Evolutionary conservation across 2,888 invertebrate species (phyloP), one percentile per base, ranked within the genome.

Genomic region (Hydriomena furcata): DNA sequence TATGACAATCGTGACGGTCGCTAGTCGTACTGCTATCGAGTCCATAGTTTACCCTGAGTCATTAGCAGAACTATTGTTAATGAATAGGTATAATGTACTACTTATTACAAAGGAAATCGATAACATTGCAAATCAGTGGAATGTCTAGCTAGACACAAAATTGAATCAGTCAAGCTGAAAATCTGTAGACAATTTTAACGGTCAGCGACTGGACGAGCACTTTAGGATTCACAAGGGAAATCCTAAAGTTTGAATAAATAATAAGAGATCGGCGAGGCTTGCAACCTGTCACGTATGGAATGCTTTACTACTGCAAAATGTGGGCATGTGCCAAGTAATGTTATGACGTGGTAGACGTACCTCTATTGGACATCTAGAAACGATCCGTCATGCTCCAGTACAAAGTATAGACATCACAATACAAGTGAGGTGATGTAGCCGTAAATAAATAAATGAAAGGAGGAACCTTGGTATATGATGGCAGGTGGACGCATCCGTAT

Each of bases 401-500:
- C n/a, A n/a, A n/a, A n/a, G n/a, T n/a, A n/a, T n/a, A n/a, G 5
- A 5, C 5, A 2, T 10, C 2, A n/a, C 2, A 25, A n/a, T 34
- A 20, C 10, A 0, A 10, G 7, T 11, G 23, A 7, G 5, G 4
- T 35, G 12, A 5, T 40, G 25, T 25, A 7, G 12, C 40, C 8
- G 23, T 31, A 48, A 38, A 27, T 48, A 37, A 21, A 34, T 23
- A 41, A 71, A 68, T 70, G 71, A 70, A 68, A 2, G 41, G 63
- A 40, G 63, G 52, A 66, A 70, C 72, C 79, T 75, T 74, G 71
- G 65, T 41, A 50, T 47, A 55, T 55, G 60, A 61, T 64, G 44
- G 38, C 38, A 30, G 71, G 63, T 64, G 70, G 72, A 71, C 64
- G 60, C 38, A 64, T 30, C 41, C 46, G 40, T 53, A 65, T 55